Evolutionary conservation across 2,797 vertebrate species (phyloP).

Genomic region (Fundulus diaphanus): DNA sequence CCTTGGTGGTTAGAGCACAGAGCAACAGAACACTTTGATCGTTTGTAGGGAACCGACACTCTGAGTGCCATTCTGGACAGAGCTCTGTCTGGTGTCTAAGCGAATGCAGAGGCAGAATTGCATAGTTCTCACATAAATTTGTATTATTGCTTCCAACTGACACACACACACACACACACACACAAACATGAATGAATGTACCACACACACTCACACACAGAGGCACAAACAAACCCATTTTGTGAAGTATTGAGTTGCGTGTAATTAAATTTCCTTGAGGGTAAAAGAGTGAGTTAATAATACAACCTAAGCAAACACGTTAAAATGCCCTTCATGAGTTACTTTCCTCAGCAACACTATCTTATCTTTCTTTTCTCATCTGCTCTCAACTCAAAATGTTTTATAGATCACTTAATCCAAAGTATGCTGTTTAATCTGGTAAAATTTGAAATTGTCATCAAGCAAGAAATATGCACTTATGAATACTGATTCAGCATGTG

Average conservation of each 20-base stretch:
- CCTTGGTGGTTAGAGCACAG: constrained; percentile 67
- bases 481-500: constrained; percentile 71
- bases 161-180: constrained; percentile 16
- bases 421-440: constrained; percentile 77
- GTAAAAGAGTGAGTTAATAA: constrained; percentile 37
- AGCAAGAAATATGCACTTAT: constrained; percentile 71
- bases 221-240: constrained; percentile 16
- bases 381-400: constrained; percentile 40
- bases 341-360: background rate
- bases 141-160: constrained; percentile 18
- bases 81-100: constrained; percentile 58
- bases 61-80: constrained; percentile 64
- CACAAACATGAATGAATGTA: too few species aligned
- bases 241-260: constrained; percentile 30
- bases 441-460: constrained; percentile 77
- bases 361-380: constrained; percentile 20
- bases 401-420: constrained; percentile 58
- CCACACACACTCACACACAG: background rate
- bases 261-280: constrained; percentile 52
- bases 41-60: constrained; percentile 56
- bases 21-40: constrained; percentile 74
- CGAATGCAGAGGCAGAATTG: constrained; percentile 41
- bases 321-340: constrained; percentile 43
- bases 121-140: constrained; percentile 24
- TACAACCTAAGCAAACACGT: constrained; percentile 44